Evolutionary conservation across 35 echinoderm and acorn worm species (phyloP), one percentile per base, ranked within the genome.

Genomic region (Chiridota heheva): DNA sequence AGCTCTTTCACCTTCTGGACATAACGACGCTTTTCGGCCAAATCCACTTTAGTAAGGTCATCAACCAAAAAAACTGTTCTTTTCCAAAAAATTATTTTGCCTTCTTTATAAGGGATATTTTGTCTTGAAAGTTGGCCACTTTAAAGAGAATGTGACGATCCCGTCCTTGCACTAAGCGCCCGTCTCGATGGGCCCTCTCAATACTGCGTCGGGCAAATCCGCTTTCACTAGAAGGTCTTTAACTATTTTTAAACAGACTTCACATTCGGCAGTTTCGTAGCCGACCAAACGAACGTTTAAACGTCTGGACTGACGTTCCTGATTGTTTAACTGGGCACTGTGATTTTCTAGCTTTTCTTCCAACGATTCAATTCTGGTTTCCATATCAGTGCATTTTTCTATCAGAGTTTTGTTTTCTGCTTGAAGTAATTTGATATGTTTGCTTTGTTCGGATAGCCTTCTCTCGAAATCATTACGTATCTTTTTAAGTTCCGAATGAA

Each of bases 101-200:
- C 18, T 67, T 67, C 29, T 17, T 2, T 3, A 32, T 4, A 2
- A 67, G 63, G 18, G 38, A 67, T 3, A 67, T 2, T 36, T 4
- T 10, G 27, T 36, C 5, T 67, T 28, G 27, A 16, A 34, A 67
- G 18, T 3, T 12, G 2, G 42, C 40, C 24, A 72, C 13, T 45
- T 72, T 72, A 7, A 72, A 7, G 13, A 72, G 69, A 46, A 70
- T 70, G 45, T 72, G 69, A 10, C 69, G 16, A 18, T 72, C 69
- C 42, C 69, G 22, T 5, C 42, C 38, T 45, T 72, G 38, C 26
- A 72, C 69, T 12, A 16, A 24, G 40, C 28, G 12, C 17, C 69
- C 69, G 24, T 72, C 69, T 42, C 69, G 36, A n/a, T 78, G 55
- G 22, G 55, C 74, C 20, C 46, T 3, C 60, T 78, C 4, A 33